Percentiles rank a stretch among this genome's conserved stretches.
Evolutionary conservation across 2,113 vertebrate genomes (phyloP).

Genomic region (Rhineura floridana): DNA sequence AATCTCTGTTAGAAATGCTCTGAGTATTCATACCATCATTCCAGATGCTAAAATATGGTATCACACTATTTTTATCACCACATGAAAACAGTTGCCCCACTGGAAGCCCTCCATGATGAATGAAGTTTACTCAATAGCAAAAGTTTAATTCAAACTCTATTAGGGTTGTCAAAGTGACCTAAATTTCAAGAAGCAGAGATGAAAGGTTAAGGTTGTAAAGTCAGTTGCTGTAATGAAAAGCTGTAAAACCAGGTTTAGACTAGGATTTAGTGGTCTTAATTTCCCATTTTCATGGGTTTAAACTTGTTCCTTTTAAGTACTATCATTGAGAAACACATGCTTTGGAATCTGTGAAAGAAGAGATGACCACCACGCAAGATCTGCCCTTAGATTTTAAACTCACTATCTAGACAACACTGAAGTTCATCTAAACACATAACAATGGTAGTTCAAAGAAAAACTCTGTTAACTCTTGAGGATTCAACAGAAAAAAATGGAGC

Average conservation of each 20-base stretch:
- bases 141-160: background rate
- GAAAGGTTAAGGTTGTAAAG: fast-evolving
- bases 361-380: fast-evolving
- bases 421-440: fast-evolving
- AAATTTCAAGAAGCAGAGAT: background rate
- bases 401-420: background rate
- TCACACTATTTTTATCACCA: background rate
- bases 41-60: background rate
- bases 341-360: fast-evolving
- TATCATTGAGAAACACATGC: background rate
- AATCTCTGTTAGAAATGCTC: background rate
- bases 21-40: background rate
- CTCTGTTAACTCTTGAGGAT: slow-evolving; percentile 13
- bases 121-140: background rate
- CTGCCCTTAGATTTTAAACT: background rate
- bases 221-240: fast-evolving
- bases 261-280: background rate
- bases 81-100: background rate
- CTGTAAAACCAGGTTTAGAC: background rate
- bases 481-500: background rate
- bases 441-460: slow-evolving; percentile 13
- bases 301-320: background rate
- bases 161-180: background rate
- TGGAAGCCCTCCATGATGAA: background rate
- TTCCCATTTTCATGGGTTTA: background rate